Evolutionary conservation across 2,113 vertebrate genomes (phyloP), one percentile per base, ranked within the genome.

Genomic region (Hyperopisus bebe): DNA sequence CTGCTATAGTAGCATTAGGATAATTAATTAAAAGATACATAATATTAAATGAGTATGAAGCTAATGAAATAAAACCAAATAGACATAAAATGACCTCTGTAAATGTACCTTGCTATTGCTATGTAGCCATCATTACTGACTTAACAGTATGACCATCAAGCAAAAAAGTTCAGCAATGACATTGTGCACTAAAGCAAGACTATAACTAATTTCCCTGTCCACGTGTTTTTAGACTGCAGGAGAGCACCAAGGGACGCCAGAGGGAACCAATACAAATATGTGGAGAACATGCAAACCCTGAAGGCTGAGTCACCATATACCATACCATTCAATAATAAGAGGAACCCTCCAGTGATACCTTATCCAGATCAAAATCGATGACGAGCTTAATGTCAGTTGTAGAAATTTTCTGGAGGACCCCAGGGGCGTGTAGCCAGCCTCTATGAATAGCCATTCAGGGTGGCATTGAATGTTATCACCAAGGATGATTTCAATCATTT

Each of bases 391-490:
- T 90, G 91, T 91, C 92, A 88, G 91, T 91, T 94, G 93, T 94
- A 77, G 92, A 90, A 88, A 88, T 92, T 90, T 90, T 94, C 90
- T 91, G 90, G 91, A 93, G 92, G 91, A 94, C 92, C 91, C 92
- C 89, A 84, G 90, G 92, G 93, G 93, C 93, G 90, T 92, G 92
- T 93, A 93, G 94, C 94, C 89, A 89, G 91, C 92, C 91, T 94
- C 93, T 93, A 94, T 91, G 90, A 92, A 92, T 93, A 93, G 91
- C 50, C 92, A 93, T 93, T 95, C 93, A 92, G 93, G 91, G 94
- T 93, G 93, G 93, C 95, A 94, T 94, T 94, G 94, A 95, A 95
- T 94, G 93, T 94, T 92, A 95, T 95, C 95, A 95, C 92, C 90
- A 90, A 94, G 93, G 92, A 93, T 91, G 93, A 94, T 94, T 94